Evolutionary conservation across 2,113 vertebrate genomes (phyloP), one percentile per base, ranked within the genome.

Genomic region (Tetrax tetrax): DNA sequence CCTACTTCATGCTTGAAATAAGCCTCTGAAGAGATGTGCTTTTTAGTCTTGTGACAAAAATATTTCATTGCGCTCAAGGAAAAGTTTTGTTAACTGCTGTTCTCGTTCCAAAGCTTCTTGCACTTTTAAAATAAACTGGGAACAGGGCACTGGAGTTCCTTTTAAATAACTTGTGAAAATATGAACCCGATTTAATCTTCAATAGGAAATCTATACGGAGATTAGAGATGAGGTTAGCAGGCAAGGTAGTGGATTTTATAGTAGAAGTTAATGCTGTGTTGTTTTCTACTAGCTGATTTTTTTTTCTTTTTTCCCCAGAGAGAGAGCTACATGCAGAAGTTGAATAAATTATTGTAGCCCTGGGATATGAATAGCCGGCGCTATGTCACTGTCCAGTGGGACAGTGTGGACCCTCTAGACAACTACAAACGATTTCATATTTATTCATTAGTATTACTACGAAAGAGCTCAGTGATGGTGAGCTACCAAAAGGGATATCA

Each of bases 81-180:
- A 93, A 94, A 83, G 56, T 88, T 88, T 74, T 96, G 50, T 68
- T 94, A 94, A 95, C 76, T 70, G 66, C 72, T 94, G 68, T 48
- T 53, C 86, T 90, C 65, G 51, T 87, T 87, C 79, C 90, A 90
- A 68, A 4, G 5, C 61, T 89, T 84, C 38, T 85, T 15, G 5
- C 22, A 71, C 82, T 90, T 87, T 90, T 68, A 83, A 96, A 95
- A 75, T 83, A 79, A 81, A 56, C 27, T 53, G 22, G 20, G 33
- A 92, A 83, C 35, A 48, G 22, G 50, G 31, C 33, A 75, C 18
- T 43, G 15, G 11, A 90, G 48, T 41, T 63, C 45, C 70, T 90
- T 54, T 70, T 28, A 41, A 90, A 76, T 45, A 78, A 63, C 10
- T 41, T 78, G 19, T 29, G 24, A 94, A 80, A 94, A 74, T 43